Base-by-base conservation (phyloP, 2,888 invertebrate genomes). In the Drosophila mimica region DNA sequence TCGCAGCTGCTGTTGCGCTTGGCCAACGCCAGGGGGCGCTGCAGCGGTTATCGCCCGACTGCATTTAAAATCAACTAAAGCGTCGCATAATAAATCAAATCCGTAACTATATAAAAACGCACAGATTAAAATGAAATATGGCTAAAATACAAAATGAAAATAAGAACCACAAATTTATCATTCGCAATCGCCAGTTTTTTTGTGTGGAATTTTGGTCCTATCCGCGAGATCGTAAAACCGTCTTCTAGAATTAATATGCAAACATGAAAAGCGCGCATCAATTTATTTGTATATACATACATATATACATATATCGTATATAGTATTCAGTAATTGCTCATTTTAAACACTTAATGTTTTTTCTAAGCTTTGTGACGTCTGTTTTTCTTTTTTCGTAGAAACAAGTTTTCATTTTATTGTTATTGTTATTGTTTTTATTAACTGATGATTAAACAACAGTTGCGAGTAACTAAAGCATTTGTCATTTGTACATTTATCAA, bases 251-350 rank as follows among this genome's bases (percentile, higher is more conserved):
- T 62, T 69, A 59, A 28, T 64, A 53, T 48, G 56, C 64, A 51
- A 40, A 43, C 65, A 40, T 36, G 69, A 59, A 78, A 74, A 74
- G 46, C 33, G 40, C 33, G 33, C 17, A 71, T 54, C 67, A 74
- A 83, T 82, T 84, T 79, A 72, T 79, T 58, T 82, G 56, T 64
- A 75, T 53, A 53, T n/a, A n/a, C n/a, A n/a, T n/a, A 17, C 11
- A 54, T 17, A 56, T 59, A 28, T 36, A 46, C 6, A 53, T 61
- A 60, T 60, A 38, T 63, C 25, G 13, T 13, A 20, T 15, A 46
- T 20, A 13, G 46, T 7, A 11, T 9, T 9, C n/a, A 46, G 20
- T 46, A 46, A 20, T 46, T 70, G 73, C 31, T 38, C 25, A 59
- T 53, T 65, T 56, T 40, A 9, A 28, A 34, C 8, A 51, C 36